Base-by-base conservation (phyloP, 2,888 invertebrate genomes). In the Orchestes rusci region DNA sequence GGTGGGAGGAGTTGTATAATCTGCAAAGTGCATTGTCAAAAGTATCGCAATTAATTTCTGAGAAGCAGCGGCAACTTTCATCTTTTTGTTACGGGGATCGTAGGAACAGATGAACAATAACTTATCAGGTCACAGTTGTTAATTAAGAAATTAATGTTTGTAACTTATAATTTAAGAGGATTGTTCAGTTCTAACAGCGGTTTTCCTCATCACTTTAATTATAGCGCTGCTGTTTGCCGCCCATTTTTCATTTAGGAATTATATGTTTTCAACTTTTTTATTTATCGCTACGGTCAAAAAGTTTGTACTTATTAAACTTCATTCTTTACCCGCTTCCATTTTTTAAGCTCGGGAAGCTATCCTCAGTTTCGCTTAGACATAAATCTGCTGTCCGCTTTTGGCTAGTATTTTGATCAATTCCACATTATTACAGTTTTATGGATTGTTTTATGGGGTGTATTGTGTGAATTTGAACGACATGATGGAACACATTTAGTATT, bases 61-160 rank as follows among this genome's bases (percentile, higher is more conserved):
- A 49, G 49, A 42, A 39, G 10, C 36, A 53, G 55, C 54, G 53
- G 57, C 54, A 58, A 58, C 54, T 53, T 54, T 55, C 54, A 55
- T 58, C 56, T 59, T 57, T 59, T 60, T 60, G 55, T 54, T 49
- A 17, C 51, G 50, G 41, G 48, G 55, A 57, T 59, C 56, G 56
- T 52, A 56, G 59, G 59, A 63, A 60, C 63, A 65, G 63, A 64
- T 63, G 63, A 64, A 62, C 63, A 64, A 64, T 64, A 65, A 65
- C 61, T 65, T 64, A 64, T 62, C 59, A 63, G 63, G 63, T 64
- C 63, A 59, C 64, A 65, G 64, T 65, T 64, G 65, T 64, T 67
- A 66, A 66, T 67, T 66, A 66, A 63, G 66, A 64, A 67, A 67
- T 66, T 65, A 62, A 62, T 63, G 62, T 56, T 56, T 56, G 56